A percentile compares a stretch with the other conserved stretches of the same genome.
These are phyloP conservation scores for Cephus pulcher DNA, from an alignment of 2,888 invertebrate species.

Conservation along the genomic window DNA sequence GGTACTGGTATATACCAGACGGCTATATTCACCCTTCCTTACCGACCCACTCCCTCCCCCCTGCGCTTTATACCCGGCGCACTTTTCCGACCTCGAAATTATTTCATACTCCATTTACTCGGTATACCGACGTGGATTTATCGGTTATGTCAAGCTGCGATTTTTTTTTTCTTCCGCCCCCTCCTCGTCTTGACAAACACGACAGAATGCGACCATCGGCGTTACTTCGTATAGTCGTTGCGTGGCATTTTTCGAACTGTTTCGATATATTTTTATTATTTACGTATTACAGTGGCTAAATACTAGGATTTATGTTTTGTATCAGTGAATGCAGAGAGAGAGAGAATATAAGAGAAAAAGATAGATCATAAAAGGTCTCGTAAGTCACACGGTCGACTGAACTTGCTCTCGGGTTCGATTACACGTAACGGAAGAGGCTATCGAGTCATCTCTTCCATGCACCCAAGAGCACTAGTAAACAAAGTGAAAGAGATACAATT, in stretches of 20 bases:
- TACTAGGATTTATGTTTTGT: neutral
- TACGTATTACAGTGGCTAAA: neutral
- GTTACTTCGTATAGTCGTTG: neutral
- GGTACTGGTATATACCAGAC: slow-evolving; percentile 2
- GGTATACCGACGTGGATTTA: slow-evolving; percentile 14
- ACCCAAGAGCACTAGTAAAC: neutral
- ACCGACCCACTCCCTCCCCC: too few relatives aligned
- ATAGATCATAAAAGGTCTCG: neutral
- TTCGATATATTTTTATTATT: neutral
- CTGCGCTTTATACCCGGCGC: slow-evolving; percentile 7
- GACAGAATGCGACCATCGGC: neutral
- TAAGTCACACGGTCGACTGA: neutral
- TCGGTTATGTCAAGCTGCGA: slow-evolving; percentile 13
- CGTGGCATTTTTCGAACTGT: neutral
- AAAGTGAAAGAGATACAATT: neutral
- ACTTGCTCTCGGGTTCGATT: neutral
- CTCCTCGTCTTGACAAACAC: neutral
- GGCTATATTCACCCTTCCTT: neutral
- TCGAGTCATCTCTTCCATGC: neutral
- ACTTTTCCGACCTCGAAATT: slow-evolving; percentile 18
- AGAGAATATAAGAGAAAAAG: neutral
- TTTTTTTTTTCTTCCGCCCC: neutral
- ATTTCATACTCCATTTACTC: slow-evolving; percentile 24
- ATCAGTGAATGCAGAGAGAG: neutral
- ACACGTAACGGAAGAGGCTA: neutral